These are phyloP conservation scores for Rhea americana DNA, from an alignment of 2,113 vertebrate species.

Conservation along the genomic window DNA sequence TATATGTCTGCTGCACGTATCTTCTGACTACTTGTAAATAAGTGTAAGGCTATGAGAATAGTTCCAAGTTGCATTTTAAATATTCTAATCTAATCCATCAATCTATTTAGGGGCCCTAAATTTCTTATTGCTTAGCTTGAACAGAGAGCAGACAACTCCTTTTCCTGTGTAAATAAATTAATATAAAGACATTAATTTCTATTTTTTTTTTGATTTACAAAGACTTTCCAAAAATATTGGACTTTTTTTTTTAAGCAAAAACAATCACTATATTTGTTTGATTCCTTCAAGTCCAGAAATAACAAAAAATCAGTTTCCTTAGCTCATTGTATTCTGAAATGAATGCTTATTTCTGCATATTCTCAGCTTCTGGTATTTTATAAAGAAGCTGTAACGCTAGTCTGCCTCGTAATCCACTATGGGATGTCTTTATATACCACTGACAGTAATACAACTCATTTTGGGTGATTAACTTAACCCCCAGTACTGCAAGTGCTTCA, in stretches of 20 bases:
- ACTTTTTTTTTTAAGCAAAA: conserved; percentile 28
- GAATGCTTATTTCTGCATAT: conserved; percentile 68
- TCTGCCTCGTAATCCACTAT: conserved; percentile 74
- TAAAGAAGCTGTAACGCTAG: conserved; percentile 70
- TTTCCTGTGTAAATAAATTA: conserved; percentile 1
- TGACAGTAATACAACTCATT: conserved; percentile 81
- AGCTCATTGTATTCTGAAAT: conserved; percentile 67
- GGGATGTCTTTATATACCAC: conserved; percentile 75
- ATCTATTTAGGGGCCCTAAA: background rate
- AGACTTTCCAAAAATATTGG: conserved; percentile 47
- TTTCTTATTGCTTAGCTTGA: background rate
- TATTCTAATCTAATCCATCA: background rate
- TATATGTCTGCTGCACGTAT: background rate
- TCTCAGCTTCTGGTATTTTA: conserved; percentile 69
- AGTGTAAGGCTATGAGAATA: background rate
- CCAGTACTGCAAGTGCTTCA: conserved; percentile 70
- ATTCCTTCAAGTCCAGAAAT: conserved; percentile 55
- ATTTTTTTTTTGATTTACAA: conserved; percentile 3
- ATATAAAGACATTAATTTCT: background rate
- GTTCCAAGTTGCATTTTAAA: background rate
- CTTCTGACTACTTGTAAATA: background rate
- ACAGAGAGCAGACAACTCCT: background rate
- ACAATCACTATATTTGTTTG: conserved; percentile 30
- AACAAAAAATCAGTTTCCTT: conserved; percentile 65
- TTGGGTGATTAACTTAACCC: conserved; percentile 84